Base-by-base conservation (phyloP, 2,113 vertebrate genomes). In the Salvelinus sp. region DNA sequence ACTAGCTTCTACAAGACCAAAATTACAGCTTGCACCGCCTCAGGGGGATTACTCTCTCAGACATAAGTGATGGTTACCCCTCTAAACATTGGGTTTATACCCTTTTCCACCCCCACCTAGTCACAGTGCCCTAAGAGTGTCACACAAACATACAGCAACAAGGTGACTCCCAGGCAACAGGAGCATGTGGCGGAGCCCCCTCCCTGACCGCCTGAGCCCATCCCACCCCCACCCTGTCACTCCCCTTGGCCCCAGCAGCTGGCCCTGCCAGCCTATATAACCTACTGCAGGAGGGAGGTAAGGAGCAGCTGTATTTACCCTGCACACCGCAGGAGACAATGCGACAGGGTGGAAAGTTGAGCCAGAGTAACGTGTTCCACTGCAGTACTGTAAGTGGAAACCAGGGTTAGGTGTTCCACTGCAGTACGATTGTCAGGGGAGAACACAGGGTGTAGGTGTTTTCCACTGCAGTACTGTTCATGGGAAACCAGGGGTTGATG, bases 351-450 rank as follows among this genome's bases (percentile, higher is more conserved):
- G 58, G 50, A n/a, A 23, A 62, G 2, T 3, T 22, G 58, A 62
- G 58, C 58, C n/a, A 16, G 58, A 62, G n/a, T n/a, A n/a, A 62
- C 10, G n/a, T 62, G 58, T 62, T 62, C 58, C n/a, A 62, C 58
- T 13, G 64, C 12, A 13, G n/a, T 38, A 10, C 14, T 60, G 23
- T 60, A 0, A 10, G 58, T 4, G 58, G n/a, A n/a, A 62, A 62
- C 20, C 20, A 20, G 58, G 0, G 20, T 33, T 0, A 7, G 0
- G 33, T 7, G 33, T 33, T 33, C 33, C 0, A 33, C 6, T 33
- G 6, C 33, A 6, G 33, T 33, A 33, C 33, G n/a, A n/a, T n/a
- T 33, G 33, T 33, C 1, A 20, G 27, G 27, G 70, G 27, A 33
- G n/a, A 33, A 33, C 33, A n/a, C 33, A 33, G 33, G 6, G 23